A percentile compares a stretch with the other conserved stretches of the same genome.
These are phyloP conservation scores for Oppia nitens DNA, from an alignment of 1,140 invertebrate species.

Conservation along the genomic window DNA sequence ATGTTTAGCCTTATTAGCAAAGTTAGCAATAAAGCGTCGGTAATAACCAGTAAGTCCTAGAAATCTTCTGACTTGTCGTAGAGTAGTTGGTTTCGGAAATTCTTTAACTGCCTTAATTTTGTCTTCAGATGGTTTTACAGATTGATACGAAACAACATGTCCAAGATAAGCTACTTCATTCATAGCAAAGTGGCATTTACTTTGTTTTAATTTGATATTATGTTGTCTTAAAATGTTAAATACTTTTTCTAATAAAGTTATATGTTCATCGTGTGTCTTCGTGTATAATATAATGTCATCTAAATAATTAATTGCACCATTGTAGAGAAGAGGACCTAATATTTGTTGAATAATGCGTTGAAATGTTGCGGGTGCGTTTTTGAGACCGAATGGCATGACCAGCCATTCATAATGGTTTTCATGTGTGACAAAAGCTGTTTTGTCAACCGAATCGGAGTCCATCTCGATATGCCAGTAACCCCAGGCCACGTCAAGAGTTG, in stretches of 20 bases:
- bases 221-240: conserved; percentile 10
- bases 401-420: conserved; percentile 13
- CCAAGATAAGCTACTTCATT: conserved; percentile 19
- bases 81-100: too few relatives aligned
- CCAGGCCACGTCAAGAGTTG: conserved; percentile 19
- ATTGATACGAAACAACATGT: conserved; percentile 4
- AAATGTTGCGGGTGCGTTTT: conserved; percentile 14
- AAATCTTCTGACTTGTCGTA: conserved; percentile 21
- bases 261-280: conserved; percentile 16
- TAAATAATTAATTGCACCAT: background rate
- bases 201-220: conserved; percentile 19
- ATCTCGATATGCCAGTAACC: conserved; percentile 21
- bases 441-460: conserved; percentile 22
- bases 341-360: conserved; percentile 17
- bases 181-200: conserved; percentile 18
- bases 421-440: conserved; percentile 23
- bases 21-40: conserved; percentile 32
- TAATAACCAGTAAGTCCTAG: too few relatives aligned
- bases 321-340: background rate
- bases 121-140: conserved; percentile 11
- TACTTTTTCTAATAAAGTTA: conserved; percentile 1
- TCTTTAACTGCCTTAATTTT: too few relatives aligned
- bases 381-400: conserved; percentile 15
- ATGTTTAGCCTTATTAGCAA: conserved; percentile 23
- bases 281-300: conserved; percentile 17